These are phyloP conservation scores for Dasypolia templi DNA, from an alignment of 2,888 invertebrate species.

Conservation along the genomic window DNA sequence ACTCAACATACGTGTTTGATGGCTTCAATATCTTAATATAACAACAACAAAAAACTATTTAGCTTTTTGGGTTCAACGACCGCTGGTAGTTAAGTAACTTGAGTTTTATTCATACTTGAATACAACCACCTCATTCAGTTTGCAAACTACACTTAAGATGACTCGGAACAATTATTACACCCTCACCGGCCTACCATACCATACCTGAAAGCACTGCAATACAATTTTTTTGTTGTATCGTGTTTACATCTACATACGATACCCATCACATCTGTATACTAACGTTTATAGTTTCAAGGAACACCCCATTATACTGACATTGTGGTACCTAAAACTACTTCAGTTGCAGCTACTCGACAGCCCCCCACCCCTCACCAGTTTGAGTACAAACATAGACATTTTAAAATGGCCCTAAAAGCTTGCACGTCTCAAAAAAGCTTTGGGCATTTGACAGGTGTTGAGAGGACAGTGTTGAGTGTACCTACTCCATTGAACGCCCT, in stretches of 20 bases:
- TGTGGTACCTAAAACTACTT: conserved; percentile 2
- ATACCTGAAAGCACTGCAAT: too few species aligned
- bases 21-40: neutral
- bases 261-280: too few species aligned
- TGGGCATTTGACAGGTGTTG: conserved; percentile 35
- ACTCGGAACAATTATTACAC: too few species aligned
- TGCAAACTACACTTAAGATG: too few species aligned
- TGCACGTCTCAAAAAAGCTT: conserved; percentile 56
- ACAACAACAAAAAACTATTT: too few species aligned
- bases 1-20: neutral
- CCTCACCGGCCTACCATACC: too few species aligned
- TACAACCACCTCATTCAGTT: too few species aligned
- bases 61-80: neutral
- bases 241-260: too few species aligned
- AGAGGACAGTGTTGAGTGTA: conserved; percentile 38
- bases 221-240: too few species aligned
- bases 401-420: conserved; percentile 56
- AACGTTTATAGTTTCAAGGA: neutral
- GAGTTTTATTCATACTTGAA: too few species aligned
- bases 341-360: conserved; percentile 26
- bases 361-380: conserved; percentile 43
- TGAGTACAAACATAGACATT: conserved; percentile 52
- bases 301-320: neutral
- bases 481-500: conserved; percentile 25
- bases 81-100: neutral